Conservation (phyloP, 2,113 vertebrate genomes). For the Laticauda laticaudata region DNA sequence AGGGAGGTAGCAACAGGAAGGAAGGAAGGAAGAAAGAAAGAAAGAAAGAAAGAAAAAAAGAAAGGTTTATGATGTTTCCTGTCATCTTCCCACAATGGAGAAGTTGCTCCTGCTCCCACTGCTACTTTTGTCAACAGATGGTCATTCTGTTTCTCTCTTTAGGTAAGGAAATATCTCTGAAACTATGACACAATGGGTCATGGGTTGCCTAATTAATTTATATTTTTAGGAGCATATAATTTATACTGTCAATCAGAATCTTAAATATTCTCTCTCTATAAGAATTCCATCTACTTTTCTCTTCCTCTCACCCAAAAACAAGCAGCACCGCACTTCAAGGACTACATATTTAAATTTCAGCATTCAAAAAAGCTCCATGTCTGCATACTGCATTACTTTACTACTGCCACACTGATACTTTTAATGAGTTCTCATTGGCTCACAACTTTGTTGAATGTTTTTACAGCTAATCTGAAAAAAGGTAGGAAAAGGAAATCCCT, state of each 20-base stretch:
- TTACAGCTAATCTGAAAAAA: conserved; percentile 26
- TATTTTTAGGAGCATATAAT: neutral
- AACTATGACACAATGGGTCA: neutral
- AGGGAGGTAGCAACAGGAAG: too few species aligned
- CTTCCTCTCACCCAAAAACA: neutral
- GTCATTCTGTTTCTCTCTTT: too few species aligned
- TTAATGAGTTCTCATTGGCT: conserved; percentile 27
- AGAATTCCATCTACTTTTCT: neutral
- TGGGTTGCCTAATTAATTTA: neutral
- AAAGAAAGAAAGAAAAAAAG: too few species aligned
- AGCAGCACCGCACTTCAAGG: neutral
- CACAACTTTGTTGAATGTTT: conserved; percentile 22
- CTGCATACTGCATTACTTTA: neutral
- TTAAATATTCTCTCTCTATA: neutral
- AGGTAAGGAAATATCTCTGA: neutral
- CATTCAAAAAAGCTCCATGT: neutral
- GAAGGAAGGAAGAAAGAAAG: too few species aligned
- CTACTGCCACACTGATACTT: neutral
- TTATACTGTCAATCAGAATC: neutral
- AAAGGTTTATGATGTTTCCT: too few species aligned
- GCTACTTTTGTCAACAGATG: too few species aligned
- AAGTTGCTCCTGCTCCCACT: too few species aligned
- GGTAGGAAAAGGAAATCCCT: conserved; percentile 22
- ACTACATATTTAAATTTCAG: neutral
- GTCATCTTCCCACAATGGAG: too few species aligned